Base-by-base conservation (phyloP, 2,113 vertebrate species). In the Notechis scutatus region DNA sequence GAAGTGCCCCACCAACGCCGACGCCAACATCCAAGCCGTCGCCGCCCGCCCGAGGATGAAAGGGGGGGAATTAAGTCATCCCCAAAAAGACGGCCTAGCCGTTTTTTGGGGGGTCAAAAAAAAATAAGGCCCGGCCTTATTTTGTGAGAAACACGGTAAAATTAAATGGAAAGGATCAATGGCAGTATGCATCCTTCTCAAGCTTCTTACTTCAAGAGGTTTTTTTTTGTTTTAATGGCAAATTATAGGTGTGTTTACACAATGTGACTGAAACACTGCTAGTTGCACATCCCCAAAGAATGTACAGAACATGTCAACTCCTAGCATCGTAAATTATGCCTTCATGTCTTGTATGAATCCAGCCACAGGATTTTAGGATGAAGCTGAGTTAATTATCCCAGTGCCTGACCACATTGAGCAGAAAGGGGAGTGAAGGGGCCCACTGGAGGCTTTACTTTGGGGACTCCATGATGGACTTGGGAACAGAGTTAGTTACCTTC, bases 401-500 rank as follows among this genome's bases (percentile, higher is more conserved):
- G n/a, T 18, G n/a, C 5, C 0, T 74, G n/a, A 34, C 14, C 7
- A 15, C 15, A 34, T 0, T 74, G n/a, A 74, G 69, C 69, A 74
- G 15, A n/a, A 15, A 74, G 5, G 20, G 50, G 1, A 39, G 21
- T 4, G 11, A 39, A 29, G 6, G 18, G 21, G 2, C 24, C n/a
- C 9, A 4, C 0, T 34, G 23, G 47, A 81, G n/a, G 50, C 50
- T 52, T 34, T 64, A 20, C 10, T 90, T 39, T 69, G 26, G 26
- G 26, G 45, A 0, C 88, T 59, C 39, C 4, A 14, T 59, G 20
- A 6, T 26, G 8, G 3, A 18, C 18, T 61, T 47, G 57, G 42
- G 8, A 23, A 9, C 39, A 24, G 9, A 14, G 5, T 5, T 11
- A 50, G 91, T 93, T 94, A 98, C 98, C 97, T 39, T 85, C 90